Evolutionary conservation across 2,113 vertebrate species (phyloP).

Genomic region (Theropithecus gelada): DNA sequence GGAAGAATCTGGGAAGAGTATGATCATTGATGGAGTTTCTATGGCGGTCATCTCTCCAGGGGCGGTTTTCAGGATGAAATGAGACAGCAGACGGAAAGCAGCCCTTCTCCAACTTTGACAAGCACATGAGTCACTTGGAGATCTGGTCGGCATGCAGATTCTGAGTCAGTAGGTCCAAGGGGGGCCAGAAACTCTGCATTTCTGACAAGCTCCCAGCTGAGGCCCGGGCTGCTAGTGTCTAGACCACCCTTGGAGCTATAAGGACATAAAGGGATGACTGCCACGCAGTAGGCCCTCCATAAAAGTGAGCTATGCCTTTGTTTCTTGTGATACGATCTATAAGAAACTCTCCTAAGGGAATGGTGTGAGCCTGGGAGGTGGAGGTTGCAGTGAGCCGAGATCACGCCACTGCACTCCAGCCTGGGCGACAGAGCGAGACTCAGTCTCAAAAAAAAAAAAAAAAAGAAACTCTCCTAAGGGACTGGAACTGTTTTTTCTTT

Average conservation of each 20-base stretch:
- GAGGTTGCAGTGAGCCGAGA: too few relatives aligned
- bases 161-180: neutral
- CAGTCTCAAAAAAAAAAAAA: too few relatives aligned
- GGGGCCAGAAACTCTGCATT: neutral
- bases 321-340: neutral
- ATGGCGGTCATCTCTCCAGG: neutral
- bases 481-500: neutral
- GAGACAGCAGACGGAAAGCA: neutral
- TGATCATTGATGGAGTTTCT: fast-evolving
- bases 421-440: too few relatives aligned
- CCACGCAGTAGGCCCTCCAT: neutral
- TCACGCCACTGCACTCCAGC: too few relatives aligned
- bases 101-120: neutral
- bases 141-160: neutral
- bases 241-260: neutral
- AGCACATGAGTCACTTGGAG: neutral
- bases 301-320: neutral
- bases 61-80: neutral
- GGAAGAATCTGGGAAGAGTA: neutral
- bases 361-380: too few relatives aligned
- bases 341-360: neutral
- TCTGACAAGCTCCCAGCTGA: neutral
- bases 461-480: neutral
- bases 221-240: fast-evolving
- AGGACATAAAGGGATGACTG: neutral